Percentiles rank a stretch among this genome's conserved stretches.
phyloP scores from a whole-genome alignment of 2,113 vertebrate species.

The Corythornis cristatus region DNA sequence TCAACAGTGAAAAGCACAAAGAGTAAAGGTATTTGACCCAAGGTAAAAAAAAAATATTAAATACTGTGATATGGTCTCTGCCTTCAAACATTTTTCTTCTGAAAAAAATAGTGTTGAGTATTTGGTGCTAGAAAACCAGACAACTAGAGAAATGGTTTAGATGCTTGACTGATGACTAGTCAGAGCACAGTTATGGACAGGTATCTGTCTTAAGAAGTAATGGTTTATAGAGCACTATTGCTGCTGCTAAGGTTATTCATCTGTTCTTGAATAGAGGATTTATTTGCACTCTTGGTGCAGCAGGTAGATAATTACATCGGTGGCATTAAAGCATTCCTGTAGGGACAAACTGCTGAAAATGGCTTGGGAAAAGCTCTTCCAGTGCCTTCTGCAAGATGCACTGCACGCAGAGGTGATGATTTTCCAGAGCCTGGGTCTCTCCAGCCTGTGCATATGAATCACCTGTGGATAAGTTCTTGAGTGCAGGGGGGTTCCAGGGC shows the following conservation, averaged over 20 bases:
- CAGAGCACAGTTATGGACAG: no score
- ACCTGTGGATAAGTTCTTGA: rapidly evolving
- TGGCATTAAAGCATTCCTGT: not conserved
- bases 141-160: not conserved
- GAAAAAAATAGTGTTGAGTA: not conserved
- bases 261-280: not conserved
- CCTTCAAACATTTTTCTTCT: not conserved
- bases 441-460: not conserved
- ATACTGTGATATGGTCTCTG: not conserved
- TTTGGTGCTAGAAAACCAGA: not conserved
- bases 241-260: not conserved
- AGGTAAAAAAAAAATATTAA: not conserved
- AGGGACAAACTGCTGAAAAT: not conserved
- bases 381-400: not conserved
- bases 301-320: not conserved
- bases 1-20: not conserved
- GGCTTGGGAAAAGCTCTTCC: not conserved
- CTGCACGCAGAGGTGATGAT: not conserved
- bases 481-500: not conserved
- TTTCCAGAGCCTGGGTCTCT: rapidly evolving
- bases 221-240: not conserved
- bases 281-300: not conserved
- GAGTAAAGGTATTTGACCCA: slow-evolving; percentile 1
- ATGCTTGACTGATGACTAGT: not conserved
- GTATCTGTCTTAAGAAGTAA: not conserved